Base-by-base conservation (phyloP, 2,888 invertebrate species). In the Heteropelma amictum region DNA sequence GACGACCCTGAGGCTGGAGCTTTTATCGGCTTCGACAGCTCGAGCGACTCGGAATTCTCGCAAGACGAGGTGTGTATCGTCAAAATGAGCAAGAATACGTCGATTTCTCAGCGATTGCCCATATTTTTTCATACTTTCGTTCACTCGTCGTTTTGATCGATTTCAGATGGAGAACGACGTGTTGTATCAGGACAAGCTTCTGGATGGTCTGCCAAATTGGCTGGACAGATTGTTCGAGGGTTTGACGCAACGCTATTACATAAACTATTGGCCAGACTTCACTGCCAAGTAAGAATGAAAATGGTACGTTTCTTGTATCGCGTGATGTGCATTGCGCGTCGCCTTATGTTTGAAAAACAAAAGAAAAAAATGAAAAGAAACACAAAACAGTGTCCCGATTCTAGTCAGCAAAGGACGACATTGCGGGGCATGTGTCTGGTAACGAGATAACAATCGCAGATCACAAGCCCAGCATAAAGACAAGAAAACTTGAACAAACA, bases 201-300 rank as follows among this genome's bases (percentile, higher is more conserved):
- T 98, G 63, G 97, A 98, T 86, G 98, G 97, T 0, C 92, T 99
- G 65, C 95, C 97, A 64, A 97, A 97, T 90, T 99, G 99, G 99
- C 90, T 99, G 85, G 99, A 99, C 89, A 93, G 98, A 21, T 91
- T 99, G 78, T 98, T 99, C 88, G 99, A 99, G 89, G 99, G 99
- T 77, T 95, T 95, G 78, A 97, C 98, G 4, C 96, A 97, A 88
- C 94, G 98, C 81, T 98, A 98, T 90, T 95, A 97, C 90, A 94
- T 99, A 83, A 97, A 97, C 90, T 97, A 97, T 90, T 99, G 99
- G 99, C 99, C 99, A n/a, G 97, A 97, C 87, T 97, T 96, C 92
- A 94, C 94, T 80, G 93, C 94, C 86, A 95, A 95, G 90, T 95
- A 93, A 91, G 81, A 71, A 58, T n/a, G 30, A 53, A 58, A 68